Percentiles rank a stretch among this genome's conserved stretches.
phyloP scores from a whole-genome alignment of 1,140 invertebrate genomes.

The Frieseomelitta varia region DNA sequence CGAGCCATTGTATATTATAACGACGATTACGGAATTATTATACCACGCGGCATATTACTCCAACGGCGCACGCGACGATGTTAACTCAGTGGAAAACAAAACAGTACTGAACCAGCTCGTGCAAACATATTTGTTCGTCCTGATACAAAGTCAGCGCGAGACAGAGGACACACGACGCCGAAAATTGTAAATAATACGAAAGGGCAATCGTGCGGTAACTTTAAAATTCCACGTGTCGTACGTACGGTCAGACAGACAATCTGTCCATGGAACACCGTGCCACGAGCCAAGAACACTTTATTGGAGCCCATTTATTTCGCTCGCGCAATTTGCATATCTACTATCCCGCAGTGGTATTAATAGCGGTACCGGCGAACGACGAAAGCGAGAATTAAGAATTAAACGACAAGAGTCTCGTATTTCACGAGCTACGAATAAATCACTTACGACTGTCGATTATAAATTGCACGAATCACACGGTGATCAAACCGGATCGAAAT shows the following conservation, averaged over 20 bases:
- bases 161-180: background rate
- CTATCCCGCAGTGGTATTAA: background rate
- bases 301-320: background rate
- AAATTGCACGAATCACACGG: background rate
- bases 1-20: too few species aligned
- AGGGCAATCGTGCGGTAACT: background rate
- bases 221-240: background rate
- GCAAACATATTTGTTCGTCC: background rate
- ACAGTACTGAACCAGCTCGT: background rate
- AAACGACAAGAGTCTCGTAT: background rate
- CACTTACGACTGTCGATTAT: background rate
- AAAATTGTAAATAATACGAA: constrained; percentile 4
- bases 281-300: background rate
- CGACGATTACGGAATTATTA: background rate
- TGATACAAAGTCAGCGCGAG: background rate
- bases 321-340: background rate
- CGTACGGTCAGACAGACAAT: background rate
- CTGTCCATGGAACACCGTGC: background rate
- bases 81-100: background rate
- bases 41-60: too few species aligned
- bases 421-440: background rate
- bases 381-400: background rate
- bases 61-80: background rate
- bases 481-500: background rate
- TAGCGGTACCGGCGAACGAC: background rate